phyloP scores from a whole-genome alignment of 2,888 invertebrate species.

The Drosophila neoperkinsi region DNA sequence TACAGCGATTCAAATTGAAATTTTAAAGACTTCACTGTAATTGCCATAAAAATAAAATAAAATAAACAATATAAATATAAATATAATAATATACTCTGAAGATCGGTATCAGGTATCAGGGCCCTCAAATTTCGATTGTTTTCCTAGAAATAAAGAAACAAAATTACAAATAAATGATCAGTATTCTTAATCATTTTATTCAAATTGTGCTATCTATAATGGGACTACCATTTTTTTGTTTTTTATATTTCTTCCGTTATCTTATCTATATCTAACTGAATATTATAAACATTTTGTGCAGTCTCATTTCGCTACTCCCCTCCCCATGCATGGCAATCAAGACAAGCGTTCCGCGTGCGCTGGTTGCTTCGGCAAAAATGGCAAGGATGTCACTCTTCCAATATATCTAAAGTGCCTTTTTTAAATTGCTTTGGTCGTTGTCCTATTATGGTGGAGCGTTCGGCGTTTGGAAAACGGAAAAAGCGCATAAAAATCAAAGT shows the following conservation, averaged over 20 bases:
- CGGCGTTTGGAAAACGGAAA: slow-evolving; percentile 34
- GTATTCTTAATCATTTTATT: not conserved
- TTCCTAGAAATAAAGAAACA: not conserved
- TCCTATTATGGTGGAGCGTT: slow-evolving; percentile 39
- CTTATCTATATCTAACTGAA: slow-evolving; percentile 24
- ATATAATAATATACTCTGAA: not conserved
- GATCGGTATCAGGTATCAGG: not conserved
- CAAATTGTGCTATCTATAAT: not conserved
- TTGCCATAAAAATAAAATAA: not conserved
- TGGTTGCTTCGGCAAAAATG: slow-evolving; percentile 21
- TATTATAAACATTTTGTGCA: slow-evolving; percentile 34
- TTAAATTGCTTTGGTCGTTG: slow-evolving; percentile 62
- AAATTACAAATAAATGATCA: too few relatives aligned
- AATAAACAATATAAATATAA: too few relatives aligned
- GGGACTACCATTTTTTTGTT: not conserved
- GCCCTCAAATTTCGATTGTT: not conserved
- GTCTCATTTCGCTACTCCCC: not conserved
- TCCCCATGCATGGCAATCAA: slow-evolving; percentile 36
- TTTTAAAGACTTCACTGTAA: too few relatives aligned
- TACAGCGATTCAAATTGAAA: not conserved
- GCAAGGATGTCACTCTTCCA: slow-evolving; percentile 52
- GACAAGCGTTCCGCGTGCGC: slow-evolving; percentile 9
- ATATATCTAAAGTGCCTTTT: slow-evolving; percentile 66
- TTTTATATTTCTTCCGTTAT: slow-evolving; percentile 8
- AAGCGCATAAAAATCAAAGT: slow-evolving; percentile 71